Evolutionary conservation across 2,113 vertebrate species (phyloP).

Genomic region (Megaceryle maxima): DNA sequence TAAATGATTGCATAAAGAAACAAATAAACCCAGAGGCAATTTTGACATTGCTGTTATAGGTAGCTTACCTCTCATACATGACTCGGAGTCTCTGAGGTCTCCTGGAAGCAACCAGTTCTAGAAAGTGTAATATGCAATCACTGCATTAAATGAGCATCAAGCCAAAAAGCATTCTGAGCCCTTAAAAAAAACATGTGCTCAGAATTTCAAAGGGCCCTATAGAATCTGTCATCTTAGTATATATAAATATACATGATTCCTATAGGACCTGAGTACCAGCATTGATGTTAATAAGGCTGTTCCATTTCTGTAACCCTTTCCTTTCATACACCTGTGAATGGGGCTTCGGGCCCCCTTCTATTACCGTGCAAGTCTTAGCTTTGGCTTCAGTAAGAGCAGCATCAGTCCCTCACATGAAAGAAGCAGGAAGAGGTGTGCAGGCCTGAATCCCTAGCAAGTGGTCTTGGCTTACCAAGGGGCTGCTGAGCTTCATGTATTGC

Average conservation of each 20-base stretch:
- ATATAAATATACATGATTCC: slow-evolving; percentile 56
- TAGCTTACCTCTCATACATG: slow-evolving; percentile 85
- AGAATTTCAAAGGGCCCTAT: slow-evolving; percentile 53
- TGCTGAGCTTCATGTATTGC: background rate
- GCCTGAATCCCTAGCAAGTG: background rate
- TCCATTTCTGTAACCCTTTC: slow-evolving; percentile 22
- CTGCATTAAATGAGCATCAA: slow-evolving; percentile 53
- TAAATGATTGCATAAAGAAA: slow-evolving; percentile 67
- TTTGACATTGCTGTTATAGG: background rate
- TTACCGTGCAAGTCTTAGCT: background rate
- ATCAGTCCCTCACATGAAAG: background rate
- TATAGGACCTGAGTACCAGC: slow-evolving; percentile 2
- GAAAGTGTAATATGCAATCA: slow-evolving; percentile 44
- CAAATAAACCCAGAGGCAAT: slow-evolving; percentile 42
- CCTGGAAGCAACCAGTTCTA: slow-evolving; percentile 77
- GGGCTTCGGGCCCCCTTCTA: background rate
- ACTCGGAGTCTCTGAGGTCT: slow-evolving; percentile 76
- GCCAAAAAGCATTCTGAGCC: slow-evolving; percentile 12
- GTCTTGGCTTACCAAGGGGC: background rate
- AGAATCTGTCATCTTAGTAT: slow-evolving; percentile 32
- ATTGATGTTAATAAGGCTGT: slow-evolving; percentile 27
- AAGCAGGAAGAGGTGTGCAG: background rate
- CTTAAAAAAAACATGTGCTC: background rate
- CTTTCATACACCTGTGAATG: background rate
- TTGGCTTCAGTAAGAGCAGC: background rate